Evolutionary conservation across 1,140 invertebrate genomes (phyloP).

Genomic region (Panulirus ornatus): DNA sequence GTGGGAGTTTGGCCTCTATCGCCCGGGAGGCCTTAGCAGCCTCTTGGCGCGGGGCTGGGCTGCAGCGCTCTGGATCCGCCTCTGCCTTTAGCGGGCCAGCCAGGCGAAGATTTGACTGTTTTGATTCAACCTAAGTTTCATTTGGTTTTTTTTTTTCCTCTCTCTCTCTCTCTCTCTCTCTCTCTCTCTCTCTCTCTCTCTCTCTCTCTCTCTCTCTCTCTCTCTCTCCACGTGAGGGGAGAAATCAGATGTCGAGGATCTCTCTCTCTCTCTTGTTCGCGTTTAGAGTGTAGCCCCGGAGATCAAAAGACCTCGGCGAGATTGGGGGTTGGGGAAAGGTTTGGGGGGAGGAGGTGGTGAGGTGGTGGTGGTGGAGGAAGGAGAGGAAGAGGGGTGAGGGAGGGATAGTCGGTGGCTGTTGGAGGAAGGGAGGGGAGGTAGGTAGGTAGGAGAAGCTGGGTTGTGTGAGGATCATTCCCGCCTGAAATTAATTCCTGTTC

Average conservation of each 20-base stretch:
- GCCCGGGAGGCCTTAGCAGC: neutral
- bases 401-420: neutral
- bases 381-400: neutral
- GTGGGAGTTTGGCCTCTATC: neutral
- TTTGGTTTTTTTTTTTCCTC: conserved; percentile 8
- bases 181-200: neutral
- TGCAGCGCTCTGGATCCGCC: neutral
- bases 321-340: neutral
- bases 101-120: conserved; percentile 48
- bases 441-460: too few relatives aligned
- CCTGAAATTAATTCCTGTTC: conserved; percentile 33
- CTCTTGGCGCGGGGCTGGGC: neutral
- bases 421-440: neutral
- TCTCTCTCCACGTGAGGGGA: neutral
- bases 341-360: neutral
- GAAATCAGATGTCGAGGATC: conserved; percentile 61
- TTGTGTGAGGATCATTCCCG: neutral
- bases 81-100: conserved; percentile 26
- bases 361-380: neutral
- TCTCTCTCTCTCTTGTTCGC: conserved; percentile 21
- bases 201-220: neutral
- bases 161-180: neutral
- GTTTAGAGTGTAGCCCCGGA: conserved; percentile 33
- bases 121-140: conserved; percentile 56
- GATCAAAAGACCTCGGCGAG: conserved; percentile 33